Evolutionary conservation across 2,113 vertebrate genomes (phyloP).

Genomic region (Hippopotamus amphibius): DNA sequence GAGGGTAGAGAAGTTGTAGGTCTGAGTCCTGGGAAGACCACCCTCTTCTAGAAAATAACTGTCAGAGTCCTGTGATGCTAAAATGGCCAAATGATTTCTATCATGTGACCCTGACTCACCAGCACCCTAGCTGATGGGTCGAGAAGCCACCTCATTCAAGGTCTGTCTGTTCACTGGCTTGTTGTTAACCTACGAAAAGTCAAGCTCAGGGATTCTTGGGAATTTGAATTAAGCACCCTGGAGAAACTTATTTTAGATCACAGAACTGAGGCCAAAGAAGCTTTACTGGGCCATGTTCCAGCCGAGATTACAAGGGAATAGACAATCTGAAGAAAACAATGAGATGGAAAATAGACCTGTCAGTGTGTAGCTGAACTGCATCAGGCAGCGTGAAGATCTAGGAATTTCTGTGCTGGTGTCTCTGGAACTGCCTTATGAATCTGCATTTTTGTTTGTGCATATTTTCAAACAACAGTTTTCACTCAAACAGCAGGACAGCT

Average conservation of each 20-base stretch:
- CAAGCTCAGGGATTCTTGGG: neutral
- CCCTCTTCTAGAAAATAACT: neutral
- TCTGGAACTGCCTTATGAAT: neutral
- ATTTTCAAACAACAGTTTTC: neutral
- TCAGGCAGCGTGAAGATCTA: neutral
- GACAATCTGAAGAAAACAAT: neutral
- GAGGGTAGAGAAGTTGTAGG: neutral
- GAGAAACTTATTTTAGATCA: neutral
- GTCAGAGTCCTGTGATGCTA: neutral
- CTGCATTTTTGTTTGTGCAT: neutral
- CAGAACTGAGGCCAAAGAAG: neutral
- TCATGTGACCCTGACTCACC: neutral
- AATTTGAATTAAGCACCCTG: neutral
- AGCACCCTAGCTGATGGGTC: neutral
- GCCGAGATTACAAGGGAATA: neutral
- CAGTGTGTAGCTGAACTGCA: neutral
- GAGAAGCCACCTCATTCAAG: neutral
- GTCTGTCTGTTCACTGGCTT: neutral
- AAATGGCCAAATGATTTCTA: neutral
- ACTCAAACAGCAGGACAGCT: neutral
- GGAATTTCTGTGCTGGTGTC: neutral
- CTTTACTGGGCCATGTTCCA: neutral
- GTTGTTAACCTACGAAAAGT: neutral
- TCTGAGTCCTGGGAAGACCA: neutral
- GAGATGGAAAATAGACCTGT: neutral